These are phyloP conservation scores for Heliornis fulica DNA, from an alignment of 2,113 vertebrate genomes.

Conservation along the genomic window DNA sequence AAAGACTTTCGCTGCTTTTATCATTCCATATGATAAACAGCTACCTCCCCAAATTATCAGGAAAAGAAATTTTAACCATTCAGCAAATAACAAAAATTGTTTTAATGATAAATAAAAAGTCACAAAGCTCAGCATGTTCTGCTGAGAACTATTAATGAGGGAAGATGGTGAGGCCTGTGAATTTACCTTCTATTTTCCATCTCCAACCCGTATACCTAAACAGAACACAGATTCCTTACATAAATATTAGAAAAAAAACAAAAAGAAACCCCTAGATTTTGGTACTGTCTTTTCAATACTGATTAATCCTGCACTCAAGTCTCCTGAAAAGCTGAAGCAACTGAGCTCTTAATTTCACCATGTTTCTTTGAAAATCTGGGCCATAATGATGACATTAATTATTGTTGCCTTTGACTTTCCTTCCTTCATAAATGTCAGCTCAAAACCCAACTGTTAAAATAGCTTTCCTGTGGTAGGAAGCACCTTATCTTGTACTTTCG, in stretches of 20 bases:
- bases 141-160: slow-evolving; percentile 43
- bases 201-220: neutral
- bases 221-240: neutral
- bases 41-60: slow-evolving; percentile 54
- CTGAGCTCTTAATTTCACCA: neutral
- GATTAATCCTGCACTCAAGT: neutral
- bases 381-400: slow-evolving; percentile 50
- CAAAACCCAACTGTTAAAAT: slow-evolving; percentile 42
- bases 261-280: neutral
- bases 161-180: neutral
- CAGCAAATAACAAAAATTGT: slow-evolving; percentile 55
- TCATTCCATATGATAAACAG: slow-evolving; percentile 57
- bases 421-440: slow-evolving; percentile 53
- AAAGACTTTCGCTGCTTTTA: slow-evolving; percentile 26
- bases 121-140: slow-evolving; percentile 63
- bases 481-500: slow-evolving; percentile 68
- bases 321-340: neutral
- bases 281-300: neutral
- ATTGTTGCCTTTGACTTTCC: slow-evolving; percentile 59
- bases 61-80: slow-evolving; percentile 57
- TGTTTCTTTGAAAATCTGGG: slow-evolving; percentile 1
- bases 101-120: slow-evolving; percentile 66
- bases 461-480: slow-evolving; percentile 69
- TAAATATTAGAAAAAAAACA: neutral
- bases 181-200: neutral